Percentiles rank a stretch among this genome's conserved stretches.
phyloP scores from a whole-genome alignment of 2,797 vertebrate species.

The Astyanax mexicanus region DNA sequence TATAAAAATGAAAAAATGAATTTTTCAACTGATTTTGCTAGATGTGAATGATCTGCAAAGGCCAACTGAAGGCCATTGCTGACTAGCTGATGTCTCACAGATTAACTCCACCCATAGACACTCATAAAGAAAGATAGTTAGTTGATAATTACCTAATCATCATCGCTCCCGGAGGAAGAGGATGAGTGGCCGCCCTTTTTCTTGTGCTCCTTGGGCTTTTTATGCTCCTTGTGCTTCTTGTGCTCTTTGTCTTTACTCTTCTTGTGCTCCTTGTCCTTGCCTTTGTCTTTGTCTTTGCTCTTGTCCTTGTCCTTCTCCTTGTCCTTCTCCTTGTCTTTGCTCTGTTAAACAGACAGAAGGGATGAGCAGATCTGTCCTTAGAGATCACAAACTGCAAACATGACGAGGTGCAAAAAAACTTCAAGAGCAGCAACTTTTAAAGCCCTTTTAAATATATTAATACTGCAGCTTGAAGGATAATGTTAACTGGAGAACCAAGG shows the following conservation, averaged over 20 bases:
- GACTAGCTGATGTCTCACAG: too few relatives aligned
- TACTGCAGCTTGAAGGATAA: too few relatives aligned
- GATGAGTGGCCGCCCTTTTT: constrained; percentile 30
- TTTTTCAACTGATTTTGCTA: too few relatives aligned
- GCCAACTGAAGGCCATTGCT: too few relatives aligned
- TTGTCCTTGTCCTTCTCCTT: constrained; percentile 5
- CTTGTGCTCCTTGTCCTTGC: constrained; percentile 21
- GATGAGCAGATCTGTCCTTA: not conserved
- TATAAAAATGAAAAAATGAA: too few relatives aligned
- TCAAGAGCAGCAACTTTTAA: too few relatives aligned
- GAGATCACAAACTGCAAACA: not conserved
- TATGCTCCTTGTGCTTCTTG: constrained; percentile 19
- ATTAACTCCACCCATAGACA: too few relatives aligned
- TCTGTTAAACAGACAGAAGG: not conserved
- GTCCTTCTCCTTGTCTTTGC: constrained; percentile 29
- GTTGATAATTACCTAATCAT: constrained; percentile 26
- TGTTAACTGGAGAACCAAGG: too few relatives aligned
- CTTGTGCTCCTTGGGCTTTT: constrained; percentile 33
- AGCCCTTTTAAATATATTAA: too few relatives aligned
- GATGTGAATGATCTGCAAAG: too few relatives aligned
- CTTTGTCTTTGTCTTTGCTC: not conserved
- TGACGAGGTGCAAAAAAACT: too few relatives aligned
- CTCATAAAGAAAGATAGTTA: not conserved
- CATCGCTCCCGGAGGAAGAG: constrained; percentile 24
- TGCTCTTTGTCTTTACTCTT: constrained; percentile 23